These are phyloP conservation scores for Gymnosoma rotundatum DNA, from an alignment of 2,888 invertebrate genomes.

Conservation along the genomic window DNA sequence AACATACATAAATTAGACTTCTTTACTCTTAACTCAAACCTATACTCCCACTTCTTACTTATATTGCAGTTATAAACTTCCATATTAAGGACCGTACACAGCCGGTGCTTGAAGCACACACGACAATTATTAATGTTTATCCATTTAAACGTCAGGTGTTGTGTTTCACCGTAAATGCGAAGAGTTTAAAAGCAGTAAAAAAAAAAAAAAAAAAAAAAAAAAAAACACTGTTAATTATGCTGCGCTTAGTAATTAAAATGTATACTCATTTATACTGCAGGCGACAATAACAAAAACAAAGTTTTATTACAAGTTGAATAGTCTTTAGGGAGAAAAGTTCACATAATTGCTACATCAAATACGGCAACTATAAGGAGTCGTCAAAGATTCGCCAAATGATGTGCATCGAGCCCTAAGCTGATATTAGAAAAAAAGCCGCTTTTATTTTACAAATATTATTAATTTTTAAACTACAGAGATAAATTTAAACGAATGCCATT, in stretches of 20 bases:
- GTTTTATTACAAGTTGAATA: neutral
- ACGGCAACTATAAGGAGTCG: too few species aligned
- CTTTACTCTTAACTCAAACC: neutral
- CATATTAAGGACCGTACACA: slow-evolving; percentile 16
- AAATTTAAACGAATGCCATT: neutral
- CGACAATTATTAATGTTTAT: slow-evolving; percentile 66
- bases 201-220: too few species aligned
- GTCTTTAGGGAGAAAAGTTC: neutral
- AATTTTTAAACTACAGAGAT: neutral
- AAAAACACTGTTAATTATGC: neutral
- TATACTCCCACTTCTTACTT: neutral
- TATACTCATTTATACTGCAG: neutral
- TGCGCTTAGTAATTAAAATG: slow-evolving; percentile 33
- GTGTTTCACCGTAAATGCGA: slow-evolving; percentile 22
- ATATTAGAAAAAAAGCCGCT: neutral
- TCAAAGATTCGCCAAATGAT: too few species aligned
- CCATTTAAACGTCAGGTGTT: slow-evolving; percentile 63
- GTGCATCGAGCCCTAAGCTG: neutral
- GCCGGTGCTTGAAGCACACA: slow-evolving; percentile 31
- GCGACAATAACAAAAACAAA: neutral
- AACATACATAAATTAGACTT: slow-evolving; percentile 3
- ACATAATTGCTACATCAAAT: neutral
- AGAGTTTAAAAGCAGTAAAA: neutral
- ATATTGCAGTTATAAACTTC: slow-evolving; percentile 35
- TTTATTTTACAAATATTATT: neutral